Conservation (phyloP, 2,113 vertebrate species). For the Phasianus colchicus region DNA sequence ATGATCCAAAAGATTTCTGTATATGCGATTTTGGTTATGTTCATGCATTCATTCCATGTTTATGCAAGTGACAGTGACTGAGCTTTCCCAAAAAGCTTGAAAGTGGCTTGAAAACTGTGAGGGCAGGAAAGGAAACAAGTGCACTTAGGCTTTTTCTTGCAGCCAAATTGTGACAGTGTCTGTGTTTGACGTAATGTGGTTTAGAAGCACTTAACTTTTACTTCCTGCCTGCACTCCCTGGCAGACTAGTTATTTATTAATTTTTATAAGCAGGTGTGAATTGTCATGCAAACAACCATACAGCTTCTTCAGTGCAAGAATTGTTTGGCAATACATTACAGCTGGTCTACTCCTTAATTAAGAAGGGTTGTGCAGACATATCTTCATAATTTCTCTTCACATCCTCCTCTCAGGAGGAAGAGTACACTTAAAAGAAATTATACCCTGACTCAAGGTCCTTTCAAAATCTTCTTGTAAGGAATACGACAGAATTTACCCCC, state of each 20-base stretch:
- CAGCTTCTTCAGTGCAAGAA: background rate
- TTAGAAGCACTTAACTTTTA: background rate
- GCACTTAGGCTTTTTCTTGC: background rate
- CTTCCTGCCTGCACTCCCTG: background rate
- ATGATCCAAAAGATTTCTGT: background rate
- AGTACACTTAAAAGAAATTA: background rate
- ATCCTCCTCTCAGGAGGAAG: background rate
- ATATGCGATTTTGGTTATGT: background rate
- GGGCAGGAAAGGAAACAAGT: background rate
- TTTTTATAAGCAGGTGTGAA: background rate
- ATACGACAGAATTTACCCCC: background rate
- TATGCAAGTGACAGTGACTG: background rate
- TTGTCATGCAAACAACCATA: rapidly evolving
- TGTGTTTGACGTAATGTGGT: background rate
- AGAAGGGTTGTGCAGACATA: background rate
- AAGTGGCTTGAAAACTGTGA: background rate
- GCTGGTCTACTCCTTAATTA: background rate
- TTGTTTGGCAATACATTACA: background rate
- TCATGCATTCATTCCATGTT: background rate
- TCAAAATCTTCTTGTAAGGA: background rate
- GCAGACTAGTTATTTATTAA: background rate
- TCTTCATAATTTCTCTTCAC: background rate
- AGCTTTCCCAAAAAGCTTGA: background rate
- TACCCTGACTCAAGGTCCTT: background rate
- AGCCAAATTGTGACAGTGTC: background rate